Percentiles rank a stretch among this genome's conserved stretches.
These are phyloP conservation scores for Lycodopsis pacificus DNA, from an alignment of 2,797 vertebrate species.

Conservation along the genomic window DNA sequence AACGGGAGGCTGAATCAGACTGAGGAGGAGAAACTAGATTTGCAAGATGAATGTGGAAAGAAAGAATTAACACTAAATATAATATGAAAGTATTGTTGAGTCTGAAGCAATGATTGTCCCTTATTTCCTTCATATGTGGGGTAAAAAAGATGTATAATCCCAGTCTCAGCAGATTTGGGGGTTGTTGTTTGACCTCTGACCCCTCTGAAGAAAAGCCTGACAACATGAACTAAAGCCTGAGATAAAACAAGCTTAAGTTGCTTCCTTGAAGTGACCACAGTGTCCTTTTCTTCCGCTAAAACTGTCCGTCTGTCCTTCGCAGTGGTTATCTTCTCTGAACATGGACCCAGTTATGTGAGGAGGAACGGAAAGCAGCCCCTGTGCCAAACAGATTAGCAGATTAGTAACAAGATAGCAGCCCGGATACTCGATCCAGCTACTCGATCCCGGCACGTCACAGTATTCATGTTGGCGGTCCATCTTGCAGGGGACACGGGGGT, in stretches of 20 bases:
- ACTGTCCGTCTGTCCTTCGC: slow-evolving; percentile 13
- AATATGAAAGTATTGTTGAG: background rate
- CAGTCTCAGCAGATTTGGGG: background rate
- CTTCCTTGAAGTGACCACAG: background rate
- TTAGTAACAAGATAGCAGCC: slow-evolving; percentile 78
- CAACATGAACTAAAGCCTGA: background rate
- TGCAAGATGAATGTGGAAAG: background rate
- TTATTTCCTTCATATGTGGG: background rate
- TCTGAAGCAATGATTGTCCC: background rate
- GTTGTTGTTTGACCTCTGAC: slow-evolving; percentile 3
- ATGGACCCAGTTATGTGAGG: slow-evolving; percentile 73
- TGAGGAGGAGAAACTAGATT: background rate
- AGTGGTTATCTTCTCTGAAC: slow-evolving; percentile 42
- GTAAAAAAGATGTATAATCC: background rate
- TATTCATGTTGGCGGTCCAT: slow-evolving; percentile 39
- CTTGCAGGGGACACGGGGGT: slow-evolving; percentile 48
- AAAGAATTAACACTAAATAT: background rate
- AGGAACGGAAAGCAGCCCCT: slow-evolving; percentile 72
- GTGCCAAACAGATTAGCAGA: slow-evolving; percentile 80
- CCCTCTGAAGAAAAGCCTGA: background rate
- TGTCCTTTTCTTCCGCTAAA: slow-evolving; percentile 7
- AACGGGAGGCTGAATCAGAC: background rate
- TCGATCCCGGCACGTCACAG: slow-evolving; percentile 71
- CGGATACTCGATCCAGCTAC: slow-evolving; percentile 75
- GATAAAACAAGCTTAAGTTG: background rate